These are phyloP conservation scores for Zoanthus gigantus DNA, from an alignment of 92 coral and sea anemone genomes.

Conservation along the genomic window DNA sequence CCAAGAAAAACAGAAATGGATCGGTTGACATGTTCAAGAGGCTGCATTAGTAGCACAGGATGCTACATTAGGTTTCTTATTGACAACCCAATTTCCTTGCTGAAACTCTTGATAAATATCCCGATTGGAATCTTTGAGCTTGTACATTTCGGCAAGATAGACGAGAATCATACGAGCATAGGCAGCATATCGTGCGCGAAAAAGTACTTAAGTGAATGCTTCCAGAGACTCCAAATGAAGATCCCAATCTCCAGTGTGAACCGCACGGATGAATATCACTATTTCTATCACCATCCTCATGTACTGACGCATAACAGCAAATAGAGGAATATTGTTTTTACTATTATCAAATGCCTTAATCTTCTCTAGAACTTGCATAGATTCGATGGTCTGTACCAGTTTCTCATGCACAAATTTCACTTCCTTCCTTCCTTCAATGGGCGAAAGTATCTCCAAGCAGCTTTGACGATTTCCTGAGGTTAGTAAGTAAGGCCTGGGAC, in stretches of 20 bases:
- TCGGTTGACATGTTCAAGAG: conserved; percentile 50
- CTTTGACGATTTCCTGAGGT: conserved; percentile 34
- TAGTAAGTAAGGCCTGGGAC: neutral
- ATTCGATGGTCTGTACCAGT: conserved; percentile 41
- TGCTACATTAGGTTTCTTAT: conserved; percentile 53
- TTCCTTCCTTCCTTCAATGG: conserved; percentile 23
- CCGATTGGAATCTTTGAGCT: conserved; percentile 55
- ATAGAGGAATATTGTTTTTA: conserved; percentile 39
- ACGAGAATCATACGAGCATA: conserved; percentile 73
- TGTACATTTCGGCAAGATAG: conserved; percentile 67
- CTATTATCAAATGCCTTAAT: conserved; percentile 54
- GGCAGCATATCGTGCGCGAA: conserved; percentile 64
- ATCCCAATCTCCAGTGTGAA: conserved; percentile 60
- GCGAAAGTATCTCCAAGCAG: conserved; percentile 55
- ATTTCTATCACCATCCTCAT: conserved; percentile 69
- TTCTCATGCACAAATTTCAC: conserved; percentile 21
- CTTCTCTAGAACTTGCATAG: conserved; percentile 37
- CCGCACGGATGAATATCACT: conserved; percentile 60
- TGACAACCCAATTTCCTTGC: conserved; percentile 64
- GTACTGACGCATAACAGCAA: conserved; percentile 56
- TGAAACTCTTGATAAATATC: conserved; percentile 63
- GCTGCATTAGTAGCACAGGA: conserved; percentile 68
- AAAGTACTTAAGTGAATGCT: conserved; percentile 32
- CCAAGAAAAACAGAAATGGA: too few relatives aligned
- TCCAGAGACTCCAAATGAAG: conserved; percentile 54